A percentile compares a stretch with the other conserved stretches of the same genome.
phyloP scores from a whole-genome alignment of 1,140 invertebrate species.

The Drosophila sulfurigaster region DNA sequence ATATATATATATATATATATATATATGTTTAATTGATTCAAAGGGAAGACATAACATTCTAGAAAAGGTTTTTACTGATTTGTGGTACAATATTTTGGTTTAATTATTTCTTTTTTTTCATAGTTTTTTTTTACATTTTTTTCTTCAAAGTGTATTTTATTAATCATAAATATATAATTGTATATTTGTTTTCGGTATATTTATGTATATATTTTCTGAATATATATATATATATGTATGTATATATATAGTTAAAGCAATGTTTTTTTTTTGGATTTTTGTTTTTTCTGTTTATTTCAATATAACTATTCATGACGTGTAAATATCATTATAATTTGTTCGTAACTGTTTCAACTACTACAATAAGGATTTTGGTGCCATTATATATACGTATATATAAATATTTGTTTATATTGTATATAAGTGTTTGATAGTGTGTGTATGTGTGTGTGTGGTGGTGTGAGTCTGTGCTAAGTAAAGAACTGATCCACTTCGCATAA shows the following conservation, averaged over 20 bases:
- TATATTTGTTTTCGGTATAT: slow-evolving; percentile 67
- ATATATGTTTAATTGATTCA: slow-evolving; percentile 72
- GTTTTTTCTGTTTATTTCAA: slow-evolving; percentile 49
- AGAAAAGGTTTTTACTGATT: slow-evolving; percentile 80
- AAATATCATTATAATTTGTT: slow-evolving; percentile 77
- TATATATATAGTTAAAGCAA: slow-evolving; percentile 46
- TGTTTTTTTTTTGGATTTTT: slow-evolving; percentile 11
- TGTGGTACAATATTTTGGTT: slow-evolving; percentile 48
- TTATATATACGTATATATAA: slow-evolving; percentile 68
- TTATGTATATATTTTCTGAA: slow-evolving; percentile 33
- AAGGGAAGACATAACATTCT: slow-evolving; percentile 83
- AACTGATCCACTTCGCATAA: slow-evolving; percentile 28
- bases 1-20: slow-evolving; percentile 22
- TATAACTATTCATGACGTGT: slow-evolving; percentile 70
- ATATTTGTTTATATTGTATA: slow-evolving; percentile 45
- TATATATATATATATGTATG: slow-evolving; percentile 49
- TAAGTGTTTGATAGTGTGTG: slow-evolving; percentile 8
- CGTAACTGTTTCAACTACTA: slow-evolving; percentile 58
- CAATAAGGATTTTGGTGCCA: slow-evolving; percentile 72
- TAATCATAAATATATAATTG: slow-evolving; percentile 56
- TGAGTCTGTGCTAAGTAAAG: slow-evolving; percentile 28
- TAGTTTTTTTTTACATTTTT: slow-evolving; percentile 26
- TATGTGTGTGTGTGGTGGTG: slow-evolving; percentile 16
- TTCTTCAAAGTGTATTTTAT: slow-evolving; percentile 23
- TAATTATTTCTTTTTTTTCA: slow-evolving; percentile 5